Evolutionary conservation across 2,113 vertebrate species (phyloP).

Genomic region (Microcebus murinus): DNA sequence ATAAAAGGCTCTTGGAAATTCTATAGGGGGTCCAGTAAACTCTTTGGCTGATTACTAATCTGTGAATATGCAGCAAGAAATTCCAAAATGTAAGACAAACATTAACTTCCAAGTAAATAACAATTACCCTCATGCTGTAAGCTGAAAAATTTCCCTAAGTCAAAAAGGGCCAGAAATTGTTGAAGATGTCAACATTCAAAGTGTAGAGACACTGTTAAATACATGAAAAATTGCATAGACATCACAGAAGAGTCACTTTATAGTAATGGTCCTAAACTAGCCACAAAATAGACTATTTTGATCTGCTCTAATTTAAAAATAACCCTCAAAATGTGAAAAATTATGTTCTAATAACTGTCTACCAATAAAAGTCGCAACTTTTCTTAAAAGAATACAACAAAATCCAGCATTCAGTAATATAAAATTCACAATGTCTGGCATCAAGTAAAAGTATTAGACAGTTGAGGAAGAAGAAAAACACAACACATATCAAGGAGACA

Average conservation of each 20-base stretch:
- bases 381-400: background rate
- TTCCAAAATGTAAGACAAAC: background rate
- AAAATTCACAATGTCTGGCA: background rate
- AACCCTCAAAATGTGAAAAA: background rate
- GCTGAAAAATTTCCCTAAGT: background rate
- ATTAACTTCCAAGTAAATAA: background rate
- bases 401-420: background rate
- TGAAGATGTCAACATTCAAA: background rate
- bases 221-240: background rate
- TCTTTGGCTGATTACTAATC: background rate
- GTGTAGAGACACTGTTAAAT: background rate
- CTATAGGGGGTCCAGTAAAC: background rate
- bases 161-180: background rate
- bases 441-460: background rate
- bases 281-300: background rate
- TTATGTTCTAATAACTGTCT: background rate
- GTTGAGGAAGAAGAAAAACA: background rate
- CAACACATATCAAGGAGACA: background rate
- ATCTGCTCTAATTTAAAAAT: background rate
- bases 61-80: background rate
- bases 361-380: background rate
- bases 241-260: too few relatives aligned
- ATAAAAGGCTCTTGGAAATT: background rate
- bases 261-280: background rate
- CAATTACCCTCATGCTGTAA: background rate